Percentiles rank a stretch among this genome's conserved stretches.
phyloP scores from a whole-genome alignment of 2,113 vertebrate species.

The Salminus brasiliensis region DNA sequence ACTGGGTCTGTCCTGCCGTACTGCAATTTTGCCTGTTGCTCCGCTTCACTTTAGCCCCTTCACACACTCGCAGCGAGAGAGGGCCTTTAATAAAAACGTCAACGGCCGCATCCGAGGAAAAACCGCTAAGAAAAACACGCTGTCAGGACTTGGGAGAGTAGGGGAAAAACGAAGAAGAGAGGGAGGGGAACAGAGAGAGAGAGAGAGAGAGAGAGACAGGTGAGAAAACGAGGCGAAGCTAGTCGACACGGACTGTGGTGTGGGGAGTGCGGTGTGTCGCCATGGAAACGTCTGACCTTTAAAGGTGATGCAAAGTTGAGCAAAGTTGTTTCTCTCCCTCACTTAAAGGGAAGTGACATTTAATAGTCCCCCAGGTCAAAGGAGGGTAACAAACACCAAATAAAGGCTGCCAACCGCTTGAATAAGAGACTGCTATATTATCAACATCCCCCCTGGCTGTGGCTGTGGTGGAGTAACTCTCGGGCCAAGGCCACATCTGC shows the following conservation, averaged over 20 bases:
- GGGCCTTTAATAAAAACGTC: constrained; percentile 72
- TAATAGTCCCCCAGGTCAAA: constrained; percentile 79
- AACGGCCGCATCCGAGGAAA: constrained; percentile 58
- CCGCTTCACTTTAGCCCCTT: constrained; percentile 44
- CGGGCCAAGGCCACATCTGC: constrained; percentile 47
- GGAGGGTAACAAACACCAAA: constrained; percentile 79
- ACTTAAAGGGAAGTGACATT: constrained; percentile 78
- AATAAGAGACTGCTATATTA: constrained; percentile 65
- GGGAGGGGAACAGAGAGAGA: constrained; percentile 8
- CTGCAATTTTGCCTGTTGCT: constrained; percentile 50
- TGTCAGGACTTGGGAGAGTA: constrained; percentile 33
- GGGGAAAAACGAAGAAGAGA: constrained; percentile 19
- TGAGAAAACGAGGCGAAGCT: constrained; percentile 24
- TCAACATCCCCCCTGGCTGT: constrained; percentile 49
- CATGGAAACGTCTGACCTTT: constrained; percentile 74
- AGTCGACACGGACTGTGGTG: constrained; percentile 15
- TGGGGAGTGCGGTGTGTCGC: constrained; percentile 56
- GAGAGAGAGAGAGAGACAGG: constrained; percentile 15
- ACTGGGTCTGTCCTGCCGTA: constrained; percentile 47
- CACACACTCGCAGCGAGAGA: constrained; percentile 37
- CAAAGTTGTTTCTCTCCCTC: constrained; percentile 78
- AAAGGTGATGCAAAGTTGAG: constrained; percentile 71
- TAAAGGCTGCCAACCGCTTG: constrained; percentile 68
- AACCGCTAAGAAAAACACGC: constrained; percentile 61
- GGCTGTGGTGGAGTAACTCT: constrained; percentile 39